Percentiles rank a stretch among this genome's conserved stretches.
These are phyloP conservation scores for Cabera pusaria DNA, from an alignment of 2,888 invertebrate genomes.

Conservation along the genomic window DNA sequence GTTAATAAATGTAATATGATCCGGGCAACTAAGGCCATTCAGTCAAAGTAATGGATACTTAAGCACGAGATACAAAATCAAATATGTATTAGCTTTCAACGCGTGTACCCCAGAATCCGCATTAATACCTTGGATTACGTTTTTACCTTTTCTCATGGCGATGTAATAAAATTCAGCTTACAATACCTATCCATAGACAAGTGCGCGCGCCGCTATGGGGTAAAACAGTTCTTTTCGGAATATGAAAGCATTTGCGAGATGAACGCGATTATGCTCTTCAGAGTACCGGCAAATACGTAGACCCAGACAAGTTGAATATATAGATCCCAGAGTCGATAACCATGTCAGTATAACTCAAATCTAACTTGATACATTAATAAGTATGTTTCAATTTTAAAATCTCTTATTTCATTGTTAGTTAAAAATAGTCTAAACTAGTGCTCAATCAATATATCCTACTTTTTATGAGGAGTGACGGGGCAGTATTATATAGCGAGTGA, in stretches of 20 bases:
- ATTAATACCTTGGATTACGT: slow-evolving; percentile 75
- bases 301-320: background rate
- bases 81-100: slow-evolving; percentile 46
- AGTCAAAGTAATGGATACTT: slow-evolving; percentile 28
- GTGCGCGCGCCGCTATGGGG: slow-evolving; percentile 41
- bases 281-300: slow-evolving; percentile 26
- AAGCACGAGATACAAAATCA: slow-evolving; percentile 22
- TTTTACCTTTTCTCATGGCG: slow-evolving; percentile 74
- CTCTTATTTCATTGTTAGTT: too few species aligned
- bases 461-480: too few species aligned
- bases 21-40: slow-evolving; percentile 18
- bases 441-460: too few species aligned
- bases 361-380: too few species aligned
- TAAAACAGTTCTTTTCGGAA: slow-evolving; percentile 46
- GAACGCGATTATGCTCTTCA: slow-evolving; percentile 33
- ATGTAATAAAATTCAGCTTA: slow-evolving; percentile 83
- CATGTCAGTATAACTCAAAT: too few species aligned
- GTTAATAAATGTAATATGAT: slow-evolving; percentile 19
- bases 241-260: slow-evolving; percentile 42
- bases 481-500: too few species aligned
- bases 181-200: slow-evolving; percentile 55
- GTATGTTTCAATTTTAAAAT: too few species aligned
- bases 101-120: slow-evolving; percentile 56
- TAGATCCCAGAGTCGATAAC: too few species aligned
- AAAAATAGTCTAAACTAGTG: too few species aligned